Evolutionary conservation across 2,113 vertebrate species (phyloP).

Genomic region (Azemiops feae): DNA sequence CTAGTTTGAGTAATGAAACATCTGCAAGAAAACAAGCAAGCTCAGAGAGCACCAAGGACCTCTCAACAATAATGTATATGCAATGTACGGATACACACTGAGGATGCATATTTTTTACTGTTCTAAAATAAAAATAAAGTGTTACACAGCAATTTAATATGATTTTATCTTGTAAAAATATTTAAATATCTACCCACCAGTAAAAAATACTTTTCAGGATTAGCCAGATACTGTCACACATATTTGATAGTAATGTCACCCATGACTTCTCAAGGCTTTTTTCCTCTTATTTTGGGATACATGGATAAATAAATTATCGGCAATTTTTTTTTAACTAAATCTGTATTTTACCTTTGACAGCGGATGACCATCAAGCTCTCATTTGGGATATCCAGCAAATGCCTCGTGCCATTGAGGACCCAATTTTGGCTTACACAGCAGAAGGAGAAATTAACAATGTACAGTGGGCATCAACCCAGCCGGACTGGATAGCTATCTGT

Average conservation of each 20-base stretch:
- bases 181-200: not conserved
- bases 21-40: not conserved
- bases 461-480: conserved; percentile 99
- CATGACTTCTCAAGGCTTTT: not conserved
- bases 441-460: conserved; percentile 99
- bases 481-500: conserved; percentile 99
- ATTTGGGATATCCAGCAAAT: conserved; percentile 99
- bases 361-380: conserved; percentile 98
- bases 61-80: not conserved
- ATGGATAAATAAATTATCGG: accelerated
- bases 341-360: conserved; percentile 63
- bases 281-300: accelerated
- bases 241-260: not conserved
- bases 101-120: not conserved
- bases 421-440: conserved; percentile 96
- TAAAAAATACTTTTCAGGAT: not conserved
- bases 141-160: not conserved
- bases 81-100: not conserved
- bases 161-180: not conserved
- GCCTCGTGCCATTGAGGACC: conserved; percentile 97
- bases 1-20: not conserved
- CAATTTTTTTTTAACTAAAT: not conserved
- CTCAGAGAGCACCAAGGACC: not conserved
- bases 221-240: not conserved
- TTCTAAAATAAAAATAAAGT: not conserved